These are phyloP conservation scores for Trogon surrucura DNA, from an alignment of 2,113 vertebrate species.

Conservation along the genomic window DNA sequence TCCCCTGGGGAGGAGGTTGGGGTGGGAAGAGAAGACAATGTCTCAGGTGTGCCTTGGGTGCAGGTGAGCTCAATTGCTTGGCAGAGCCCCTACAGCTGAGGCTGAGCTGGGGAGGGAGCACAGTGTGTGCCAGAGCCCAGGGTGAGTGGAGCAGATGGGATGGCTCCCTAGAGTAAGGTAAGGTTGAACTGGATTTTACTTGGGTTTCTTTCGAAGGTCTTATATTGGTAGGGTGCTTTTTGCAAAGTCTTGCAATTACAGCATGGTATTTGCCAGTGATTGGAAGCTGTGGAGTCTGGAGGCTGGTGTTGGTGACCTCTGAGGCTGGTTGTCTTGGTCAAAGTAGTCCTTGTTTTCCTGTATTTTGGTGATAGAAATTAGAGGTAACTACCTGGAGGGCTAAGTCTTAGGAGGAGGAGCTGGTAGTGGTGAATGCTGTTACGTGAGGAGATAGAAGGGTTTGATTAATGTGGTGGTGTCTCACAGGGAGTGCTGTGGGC, in stretches of 20 bases:
- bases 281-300: neutral
- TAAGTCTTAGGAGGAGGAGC: neutral
- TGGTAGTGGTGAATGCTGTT: neutral
- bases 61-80: neutral
- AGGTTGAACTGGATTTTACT: neutral
- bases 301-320: neutral
- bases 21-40: neutral
- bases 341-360: neutral
- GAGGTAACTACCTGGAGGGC: neutral
- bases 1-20: neutral
- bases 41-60: neutral
- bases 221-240: neutral
- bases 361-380: neutral
- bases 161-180: neutral
- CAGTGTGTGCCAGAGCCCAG: accelerated
- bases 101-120: neutral
- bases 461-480: neutral
- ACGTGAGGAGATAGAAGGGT: neutral
- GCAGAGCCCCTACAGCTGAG: neutral
- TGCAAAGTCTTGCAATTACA: accelerated
- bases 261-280: accelerated
- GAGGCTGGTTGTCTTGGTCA: neutral
- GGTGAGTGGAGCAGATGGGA: accelerated
- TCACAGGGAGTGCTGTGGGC: neutral
- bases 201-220: neutral